These are phyloP conservation scores for Apamea crenata DNA, from an alignment of 2,888 invertebrate genomes.

Conservation along the genomic window DNA sequence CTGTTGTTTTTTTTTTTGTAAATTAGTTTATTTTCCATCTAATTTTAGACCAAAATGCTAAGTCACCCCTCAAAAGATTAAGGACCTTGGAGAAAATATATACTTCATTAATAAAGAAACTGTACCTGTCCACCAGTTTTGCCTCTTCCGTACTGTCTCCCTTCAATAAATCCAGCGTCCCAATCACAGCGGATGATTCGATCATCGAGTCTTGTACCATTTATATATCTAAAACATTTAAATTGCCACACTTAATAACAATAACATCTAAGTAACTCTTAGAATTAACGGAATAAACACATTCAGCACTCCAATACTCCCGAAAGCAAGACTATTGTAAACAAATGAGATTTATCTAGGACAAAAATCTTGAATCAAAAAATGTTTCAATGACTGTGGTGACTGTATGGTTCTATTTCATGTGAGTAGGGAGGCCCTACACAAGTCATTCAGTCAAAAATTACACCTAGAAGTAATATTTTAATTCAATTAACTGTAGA, in stretches of 20 bases:
- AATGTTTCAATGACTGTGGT: not conserved
- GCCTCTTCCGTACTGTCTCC: constrained; percentile 99
- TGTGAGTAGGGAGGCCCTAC: not conserved
- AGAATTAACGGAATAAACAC: not conserved
- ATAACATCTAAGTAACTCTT: not conserved
- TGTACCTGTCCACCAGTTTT: constrained; percentile 99
- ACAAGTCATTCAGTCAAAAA: not conserved
- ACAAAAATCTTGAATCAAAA: not conserved
- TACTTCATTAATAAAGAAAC: not conserved
- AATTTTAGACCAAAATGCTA: not conserved
- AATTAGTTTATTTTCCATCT: not conserved
- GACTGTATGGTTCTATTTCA: not conserved
- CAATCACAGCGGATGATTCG: constrained; percentile 99
- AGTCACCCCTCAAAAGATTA: not conserved
- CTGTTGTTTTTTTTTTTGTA: too few species aligned
- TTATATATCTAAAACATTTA: constrained; percentile 93
- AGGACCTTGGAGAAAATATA: not conserved
- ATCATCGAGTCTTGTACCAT: constrained; percentile 99
- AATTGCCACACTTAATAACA: not conserved
- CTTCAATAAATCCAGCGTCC: constrained; percentile 99
- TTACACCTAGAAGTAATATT: not conserved
- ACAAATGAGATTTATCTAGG: not conserved
- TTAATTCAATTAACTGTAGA: not conserved
- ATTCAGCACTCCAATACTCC: not conserved
- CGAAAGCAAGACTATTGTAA: not conserved